phyloP scores from a whole-genome alignment of 64 coral and sea anemone genomes.

The Catalaphyllia jardinei region DNA sequence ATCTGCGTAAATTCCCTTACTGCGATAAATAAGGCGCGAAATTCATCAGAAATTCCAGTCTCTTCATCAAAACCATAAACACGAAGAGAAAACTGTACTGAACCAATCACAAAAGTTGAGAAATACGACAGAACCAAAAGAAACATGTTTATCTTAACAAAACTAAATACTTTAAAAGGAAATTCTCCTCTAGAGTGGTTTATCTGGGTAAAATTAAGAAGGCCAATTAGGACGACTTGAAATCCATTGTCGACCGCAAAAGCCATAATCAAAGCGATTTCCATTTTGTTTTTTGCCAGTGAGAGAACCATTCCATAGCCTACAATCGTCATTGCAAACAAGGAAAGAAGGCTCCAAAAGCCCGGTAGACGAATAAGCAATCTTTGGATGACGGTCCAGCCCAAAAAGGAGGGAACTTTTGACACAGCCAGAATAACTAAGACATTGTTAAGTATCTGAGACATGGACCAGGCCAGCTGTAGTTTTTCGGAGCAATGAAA shows the following conservation, averaged over 20 bases:
- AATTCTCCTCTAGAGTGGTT: background rate
- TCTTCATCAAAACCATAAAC: slow-evolving; percentile 26
- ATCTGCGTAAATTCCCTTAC: background rate
- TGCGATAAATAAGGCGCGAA: background rate
- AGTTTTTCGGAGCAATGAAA: background rate
- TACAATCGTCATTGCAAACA: background rate
- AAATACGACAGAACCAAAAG: slow-evolving; percentile 28
- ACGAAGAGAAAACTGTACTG: slow-evolving; percentile 4
- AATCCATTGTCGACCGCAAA: background rate
- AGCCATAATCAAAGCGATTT: background rate
- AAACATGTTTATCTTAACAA: slow-evolving; percentile 15
- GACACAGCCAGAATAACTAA: slow-evolving; percentile 1
- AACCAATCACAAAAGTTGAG: background rate
- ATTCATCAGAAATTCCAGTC: background rate
- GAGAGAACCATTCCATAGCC: background rate
- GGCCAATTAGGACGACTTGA: background rate
- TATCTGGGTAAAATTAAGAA: slow-evolving; percentile 17
- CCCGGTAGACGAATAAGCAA: slow-evolving; percentile 6
- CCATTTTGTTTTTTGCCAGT: background rate
- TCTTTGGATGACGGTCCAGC: background rate
- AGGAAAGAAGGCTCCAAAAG: slow-evolving; percentile 3
- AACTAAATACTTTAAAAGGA: background rate
- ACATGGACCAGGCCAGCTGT: background rate
- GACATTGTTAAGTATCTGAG: background rate
- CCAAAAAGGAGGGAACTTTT: slow-evolving; percentile 5